Percentiles rank a stretch among this genome's conserved stretches.
Conservation (phyloP, 2,888 invertebrate genomes). For the Allygus modestus region DNA sequence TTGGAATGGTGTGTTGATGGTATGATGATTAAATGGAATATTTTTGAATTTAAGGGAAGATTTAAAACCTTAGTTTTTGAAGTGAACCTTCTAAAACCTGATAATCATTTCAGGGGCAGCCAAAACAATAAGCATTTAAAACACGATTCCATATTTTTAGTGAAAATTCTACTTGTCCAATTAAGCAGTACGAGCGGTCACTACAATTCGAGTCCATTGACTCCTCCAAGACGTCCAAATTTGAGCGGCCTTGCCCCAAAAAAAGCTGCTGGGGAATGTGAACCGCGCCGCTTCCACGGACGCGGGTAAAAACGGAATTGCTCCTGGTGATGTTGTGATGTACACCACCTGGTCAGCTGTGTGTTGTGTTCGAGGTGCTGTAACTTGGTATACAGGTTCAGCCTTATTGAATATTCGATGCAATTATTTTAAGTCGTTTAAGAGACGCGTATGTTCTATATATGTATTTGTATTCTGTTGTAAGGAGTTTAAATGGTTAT, state of each 20-base stretch:
- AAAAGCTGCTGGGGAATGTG: constrained; percentile 7
- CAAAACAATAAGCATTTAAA: not conserved
- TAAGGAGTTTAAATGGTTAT: too few relatives aligned
- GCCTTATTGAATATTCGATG: too few relatives aligned
- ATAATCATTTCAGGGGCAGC: too few relatives aligned
- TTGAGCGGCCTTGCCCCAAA: constrained; percentile 46
- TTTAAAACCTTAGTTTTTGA: too few relatives aligned
- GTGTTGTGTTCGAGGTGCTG: not conserved
- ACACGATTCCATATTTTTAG: not conserved
- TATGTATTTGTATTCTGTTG: too few relatives aligned
- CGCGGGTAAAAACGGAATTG: constrained; percentile 15
- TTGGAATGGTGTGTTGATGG: too few relatives aligned
- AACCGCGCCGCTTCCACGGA: not conserved
- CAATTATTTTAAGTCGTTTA: too few relatives aligned
- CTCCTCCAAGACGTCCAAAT: constrained; percentile 28
- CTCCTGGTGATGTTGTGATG: not conserved
- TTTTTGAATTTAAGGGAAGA: too few relatives aligned
- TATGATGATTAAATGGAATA: too few relatives aligned
- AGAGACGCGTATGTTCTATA: too few relatives aligned
- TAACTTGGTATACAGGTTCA: too few relatives aligned
- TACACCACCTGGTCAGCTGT: not conserved
- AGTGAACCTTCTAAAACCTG: too few relatives aligned
- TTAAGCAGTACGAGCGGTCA: not conserved
- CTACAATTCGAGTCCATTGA: constrained; percentile 18
- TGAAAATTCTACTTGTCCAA: not conserved